These are phyloP conservation scores for Ametastegia equiseti DNA, from an alignment of 2,888 invertebrate species.

Conservation along the genomic window DNA sequence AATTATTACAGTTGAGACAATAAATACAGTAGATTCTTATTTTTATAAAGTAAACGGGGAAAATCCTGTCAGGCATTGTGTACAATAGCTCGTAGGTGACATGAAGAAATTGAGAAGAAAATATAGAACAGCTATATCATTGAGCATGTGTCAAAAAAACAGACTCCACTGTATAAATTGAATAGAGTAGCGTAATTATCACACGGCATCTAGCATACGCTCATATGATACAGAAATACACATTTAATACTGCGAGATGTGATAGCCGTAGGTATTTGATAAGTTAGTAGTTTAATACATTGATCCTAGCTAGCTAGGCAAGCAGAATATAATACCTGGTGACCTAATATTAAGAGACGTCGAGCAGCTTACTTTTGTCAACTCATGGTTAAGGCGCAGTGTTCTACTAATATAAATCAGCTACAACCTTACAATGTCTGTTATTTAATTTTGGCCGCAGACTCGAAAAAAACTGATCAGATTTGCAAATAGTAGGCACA, in stretches of 20 bases:
- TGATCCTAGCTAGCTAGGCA: background rate
- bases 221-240: constrained; percentile 1
- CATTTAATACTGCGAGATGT: constrained; percentile 29
- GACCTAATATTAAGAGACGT: constrained; percentile 47
- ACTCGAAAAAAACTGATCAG: background rate
- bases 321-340: background rate
- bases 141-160: background rate
- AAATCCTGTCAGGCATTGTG: too few species aligned
- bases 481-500: background rate
- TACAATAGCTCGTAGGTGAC: background rate
- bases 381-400: constrained; percentile 1
- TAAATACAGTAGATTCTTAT: background rate
- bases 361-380: constrained; percentile 59
- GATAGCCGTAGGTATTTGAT: background rate
- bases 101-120: background rate
- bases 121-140: background rate
- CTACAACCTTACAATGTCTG: background rate
- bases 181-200: background rate
- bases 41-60: background rate
- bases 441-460: constrained; percentile 1
- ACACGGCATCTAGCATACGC: constrained; percentile 15
- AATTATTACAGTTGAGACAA: background rate
- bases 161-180: background rate
- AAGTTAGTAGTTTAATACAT: background rate
- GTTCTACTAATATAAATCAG: constrained; percentile 1